Evolutionary conservation across 2,797 vertebrate genomes (phyloP).

Genomic region (Alauda arvensis): DNA sequence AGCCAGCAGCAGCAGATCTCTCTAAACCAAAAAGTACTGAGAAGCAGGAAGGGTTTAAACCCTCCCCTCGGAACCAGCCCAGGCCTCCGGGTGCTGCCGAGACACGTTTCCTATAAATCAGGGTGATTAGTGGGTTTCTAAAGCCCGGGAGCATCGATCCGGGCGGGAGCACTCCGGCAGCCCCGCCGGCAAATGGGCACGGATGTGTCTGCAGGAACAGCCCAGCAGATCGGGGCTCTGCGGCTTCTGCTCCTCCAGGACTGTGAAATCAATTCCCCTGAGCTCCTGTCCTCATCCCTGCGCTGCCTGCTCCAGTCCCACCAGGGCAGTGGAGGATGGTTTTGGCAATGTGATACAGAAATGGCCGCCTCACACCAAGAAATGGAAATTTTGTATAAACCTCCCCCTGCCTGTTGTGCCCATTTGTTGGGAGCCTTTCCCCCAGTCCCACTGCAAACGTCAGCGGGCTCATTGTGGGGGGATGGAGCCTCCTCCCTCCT

Average conservation of each 20-base stretch:
- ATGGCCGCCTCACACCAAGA: not conserved
- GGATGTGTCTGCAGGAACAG: not conserved
- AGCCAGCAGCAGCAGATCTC: not conserved
- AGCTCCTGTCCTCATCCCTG: not conserved
- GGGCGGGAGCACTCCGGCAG: not conserved
- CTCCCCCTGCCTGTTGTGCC: not conserved
- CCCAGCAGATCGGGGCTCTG: not conserved
- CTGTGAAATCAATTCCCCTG: not conserved
- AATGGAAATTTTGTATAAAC: not conserved
- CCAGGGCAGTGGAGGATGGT: not conserved
- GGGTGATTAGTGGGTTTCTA: conserved; percentile 16
- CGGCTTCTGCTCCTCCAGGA: not conserved
- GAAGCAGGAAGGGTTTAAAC: not conserved
- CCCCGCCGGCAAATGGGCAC: not conserved
- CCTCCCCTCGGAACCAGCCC: not conserved
- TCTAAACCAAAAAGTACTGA: not conserved
- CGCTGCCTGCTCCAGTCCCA: not conserved
- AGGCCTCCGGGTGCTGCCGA: not conserved
- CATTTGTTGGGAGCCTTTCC: not conserved
- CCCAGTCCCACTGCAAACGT: not conserved
- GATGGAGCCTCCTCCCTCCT: not conserved
- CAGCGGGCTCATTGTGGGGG: not conserved
- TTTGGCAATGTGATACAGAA: not conserved
- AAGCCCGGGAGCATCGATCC: not conserved
- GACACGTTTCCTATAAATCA: not conserved